A percentile compares a stretch with the other conserved stretches of the same genome.
These are phyloP conservation scores for Pelvicachromis taeniatus DNA, from an alignment of 2,113 vertebrate genomes.

Conservation along the genomic window DNA sequence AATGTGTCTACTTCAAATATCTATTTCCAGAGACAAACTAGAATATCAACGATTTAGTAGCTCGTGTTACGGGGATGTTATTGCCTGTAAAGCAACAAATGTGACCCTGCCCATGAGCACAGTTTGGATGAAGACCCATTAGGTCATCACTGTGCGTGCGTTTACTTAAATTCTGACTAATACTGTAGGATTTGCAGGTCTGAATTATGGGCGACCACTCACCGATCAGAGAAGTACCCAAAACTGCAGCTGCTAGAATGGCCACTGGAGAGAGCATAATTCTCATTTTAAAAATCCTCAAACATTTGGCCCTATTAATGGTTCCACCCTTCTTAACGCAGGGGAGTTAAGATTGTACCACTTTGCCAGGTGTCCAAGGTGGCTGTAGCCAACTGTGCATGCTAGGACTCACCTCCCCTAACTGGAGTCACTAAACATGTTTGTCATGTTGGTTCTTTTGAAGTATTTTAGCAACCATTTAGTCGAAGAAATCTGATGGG, in stretches of 20 bases:
- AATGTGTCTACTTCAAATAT: accelerated
- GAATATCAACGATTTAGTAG: background rate
- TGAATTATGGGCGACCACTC: background rate
- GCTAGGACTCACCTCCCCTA: background rate
- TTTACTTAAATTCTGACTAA: background rate
- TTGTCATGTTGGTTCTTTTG: background rate
- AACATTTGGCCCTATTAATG: background rate
- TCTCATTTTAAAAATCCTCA: background rate
- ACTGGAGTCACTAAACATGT: background rate
- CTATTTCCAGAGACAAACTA: accelerated
- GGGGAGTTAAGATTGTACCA: background rate
- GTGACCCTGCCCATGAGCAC: accelerated
- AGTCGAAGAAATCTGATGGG: background rate
- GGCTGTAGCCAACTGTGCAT: background rate
- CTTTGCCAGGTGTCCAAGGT: background rate
- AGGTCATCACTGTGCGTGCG: accelerated
- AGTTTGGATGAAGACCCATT: background rate
- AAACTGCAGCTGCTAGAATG: background rate
- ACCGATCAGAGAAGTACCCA: background rate
- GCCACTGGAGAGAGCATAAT: background rate
- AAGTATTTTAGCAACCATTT: background rate
- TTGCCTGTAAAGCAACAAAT: background rate
- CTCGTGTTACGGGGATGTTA: accelerated
- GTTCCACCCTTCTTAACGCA: background rate
- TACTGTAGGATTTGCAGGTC: background rate